Percentiles rank a stretch among this genome's conserved stretches.
These are phyloP conservation scores for Mimachlamys varia DNA, from an alignment of 2,888 invertebrate genomes.

Conservation along the genomic window DNA sequence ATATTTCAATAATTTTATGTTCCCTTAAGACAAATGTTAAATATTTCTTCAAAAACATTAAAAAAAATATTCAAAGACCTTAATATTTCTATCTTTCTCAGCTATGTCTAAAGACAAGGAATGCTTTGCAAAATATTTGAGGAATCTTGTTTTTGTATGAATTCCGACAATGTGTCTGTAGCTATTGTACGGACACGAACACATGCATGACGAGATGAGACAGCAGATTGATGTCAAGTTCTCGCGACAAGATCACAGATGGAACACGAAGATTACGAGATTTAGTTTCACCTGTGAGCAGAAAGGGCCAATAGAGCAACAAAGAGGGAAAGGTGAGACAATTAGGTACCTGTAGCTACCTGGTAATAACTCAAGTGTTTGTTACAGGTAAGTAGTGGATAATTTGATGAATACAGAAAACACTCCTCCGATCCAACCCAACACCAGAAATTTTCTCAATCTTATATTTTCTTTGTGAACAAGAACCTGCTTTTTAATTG, in stretches of 20 bases:
- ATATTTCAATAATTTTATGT: no score
- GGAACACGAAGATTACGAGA: not conserved
- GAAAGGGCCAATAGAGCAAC: not conserved
- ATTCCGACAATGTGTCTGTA: not conserved
- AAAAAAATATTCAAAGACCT: no score
- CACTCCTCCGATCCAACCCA: not conserved
- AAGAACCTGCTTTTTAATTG: no score
- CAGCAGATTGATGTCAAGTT: not conserved
- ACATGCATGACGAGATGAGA: conserved; percentile 15
- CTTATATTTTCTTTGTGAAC: no score
- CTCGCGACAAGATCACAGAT: not conserved
- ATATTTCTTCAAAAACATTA: no score
- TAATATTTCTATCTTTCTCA: not conserved
- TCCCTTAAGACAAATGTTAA: no score
- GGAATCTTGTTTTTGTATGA: not conserved
- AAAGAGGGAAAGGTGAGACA: not conserved
- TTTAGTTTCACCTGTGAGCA: conserved; percentile 14
- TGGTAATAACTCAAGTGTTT: not conserved
- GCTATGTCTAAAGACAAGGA: not conserved
- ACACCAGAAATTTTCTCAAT: no score
- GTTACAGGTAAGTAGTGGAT: not conserved
- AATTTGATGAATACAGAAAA: not conserved
- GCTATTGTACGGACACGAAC: not conserved
- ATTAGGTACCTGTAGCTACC: not conserved
- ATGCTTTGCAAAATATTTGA: not conserved